Evolutionary conservation across 2,113 vertebrate species (phyloP).

Genomic region (Leptobrachium ailaonicum): DNA sequence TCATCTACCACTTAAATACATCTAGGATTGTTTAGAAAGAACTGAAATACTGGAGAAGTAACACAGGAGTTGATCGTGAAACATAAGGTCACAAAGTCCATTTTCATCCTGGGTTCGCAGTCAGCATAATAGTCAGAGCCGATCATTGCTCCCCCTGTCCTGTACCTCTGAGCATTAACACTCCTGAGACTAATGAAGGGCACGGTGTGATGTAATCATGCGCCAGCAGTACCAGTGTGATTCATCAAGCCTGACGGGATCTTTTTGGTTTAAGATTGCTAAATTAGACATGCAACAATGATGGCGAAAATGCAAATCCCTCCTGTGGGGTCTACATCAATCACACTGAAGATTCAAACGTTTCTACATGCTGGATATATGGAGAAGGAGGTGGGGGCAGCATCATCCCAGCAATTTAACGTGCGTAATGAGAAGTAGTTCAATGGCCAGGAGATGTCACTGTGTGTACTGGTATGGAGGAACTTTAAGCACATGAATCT

Average conservation of each 20-base stretch:
- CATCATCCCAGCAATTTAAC: neutral
- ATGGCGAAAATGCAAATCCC: slow-evolving; percentile 8
- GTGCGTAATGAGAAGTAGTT: neutral
- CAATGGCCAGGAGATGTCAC: slow-evolving; percentile 55
- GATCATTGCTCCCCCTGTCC: neutral
- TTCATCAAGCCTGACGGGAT: slow-evolving; percentile 10
- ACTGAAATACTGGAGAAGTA: neutral
- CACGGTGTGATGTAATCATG: slow-evolving; percentile 30
- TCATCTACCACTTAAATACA: no score
- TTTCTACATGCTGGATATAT: neutral
- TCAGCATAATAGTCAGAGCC: slow-evolving; percentile 17
- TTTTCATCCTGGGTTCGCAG: neutral
- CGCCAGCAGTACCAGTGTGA: slow-evolving; percentile 8
- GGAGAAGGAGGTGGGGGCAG: neutral
- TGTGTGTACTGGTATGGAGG: slow-evolving; percentile 52
- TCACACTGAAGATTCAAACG: neutral
- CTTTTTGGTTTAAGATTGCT: slow-evolving; percentile 7
- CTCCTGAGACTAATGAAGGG: slow-evolving; percentile 32
- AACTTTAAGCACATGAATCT: neutral
- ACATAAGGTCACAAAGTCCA: neutral
- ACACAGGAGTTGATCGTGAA: neutral
- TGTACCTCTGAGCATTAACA: neutral
- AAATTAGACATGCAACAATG: slow-evolving; percentile 16
- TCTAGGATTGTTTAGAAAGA: no score
- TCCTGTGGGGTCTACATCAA: slow-evolving; percentile 22